Evolutionary conservation across 37 sponge, comb jelly and placozoan species (phyloP).

Genomic region (Spongilla lacustris): DNA sequence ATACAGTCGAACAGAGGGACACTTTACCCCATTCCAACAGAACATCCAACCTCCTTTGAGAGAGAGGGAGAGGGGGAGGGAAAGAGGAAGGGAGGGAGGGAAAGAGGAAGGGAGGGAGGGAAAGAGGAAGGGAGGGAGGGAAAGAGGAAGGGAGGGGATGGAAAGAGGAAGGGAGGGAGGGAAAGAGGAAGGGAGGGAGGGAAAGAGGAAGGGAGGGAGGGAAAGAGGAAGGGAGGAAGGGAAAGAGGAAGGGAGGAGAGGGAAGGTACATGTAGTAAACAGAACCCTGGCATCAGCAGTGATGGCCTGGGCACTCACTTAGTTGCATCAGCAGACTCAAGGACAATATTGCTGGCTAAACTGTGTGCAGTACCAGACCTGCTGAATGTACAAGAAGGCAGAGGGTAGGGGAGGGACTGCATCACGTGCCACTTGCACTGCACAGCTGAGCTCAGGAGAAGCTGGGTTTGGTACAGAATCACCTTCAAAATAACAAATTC

Average conservation of each 20-base stretch:
- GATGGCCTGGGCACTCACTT: slow-evolving; percentile 26
- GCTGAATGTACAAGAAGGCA: slow-evolving; percentile 19
- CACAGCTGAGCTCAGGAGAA: slow-evolving; percentile 23
- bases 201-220: too few relatives aligned
- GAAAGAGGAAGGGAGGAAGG: too few relatives aligned
- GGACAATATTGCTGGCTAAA: slow-evolving; percentile 37
- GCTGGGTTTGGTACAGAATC: slow-evolving; percentile 29
- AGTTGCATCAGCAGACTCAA: slow-evolving; percentile 58
- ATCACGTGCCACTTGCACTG: slow-evolving; percentile 48
- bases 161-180: too few relatives aligned
- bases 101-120: too few relatives aligned
- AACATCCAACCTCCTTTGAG: slow-evolving; percentile 29
- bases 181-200: too few relatives aligned
- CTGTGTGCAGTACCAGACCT: neutral
- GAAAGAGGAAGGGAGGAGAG: too few relatives aligned
- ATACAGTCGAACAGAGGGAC: neutral
- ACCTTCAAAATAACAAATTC: slow-evolving; percentile 38
- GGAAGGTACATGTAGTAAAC: too few relatives aligned
- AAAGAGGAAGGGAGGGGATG: too few relatives aligned
- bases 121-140: too few relatives aligned
- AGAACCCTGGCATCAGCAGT: neutral
- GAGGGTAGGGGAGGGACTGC: slow-evolving; percentile 29
- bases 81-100: too few relatives aligned
- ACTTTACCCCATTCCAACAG: slow-evolving; percentile 34
- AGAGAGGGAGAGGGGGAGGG: neutral